Percentiles rank a stretch among this genome's conserved stretches.
phyloP scores from a whole-genome alignment of 2,888 invertebrate genomes.

The Caenorhabditis sp. region DNA sequence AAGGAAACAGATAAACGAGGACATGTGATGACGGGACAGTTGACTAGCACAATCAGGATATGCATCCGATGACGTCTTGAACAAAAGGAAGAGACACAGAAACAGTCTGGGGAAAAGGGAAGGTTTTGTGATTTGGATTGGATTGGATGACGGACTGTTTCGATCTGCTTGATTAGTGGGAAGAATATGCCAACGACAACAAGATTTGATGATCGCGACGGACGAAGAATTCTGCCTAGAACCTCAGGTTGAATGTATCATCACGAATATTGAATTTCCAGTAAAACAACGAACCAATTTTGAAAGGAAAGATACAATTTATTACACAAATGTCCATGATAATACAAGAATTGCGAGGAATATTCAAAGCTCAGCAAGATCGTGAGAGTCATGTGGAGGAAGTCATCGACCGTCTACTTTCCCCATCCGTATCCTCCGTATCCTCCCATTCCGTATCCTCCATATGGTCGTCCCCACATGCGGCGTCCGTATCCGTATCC shows the following conservation, averaged over 20 bases:
- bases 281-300: background rate
- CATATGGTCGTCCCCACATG: slow-evolving; percentile 32
- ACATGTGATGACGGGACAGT: background rate
- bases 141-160: no score
- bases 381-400: background rate
- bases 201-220: no score
- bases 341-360: background rate
- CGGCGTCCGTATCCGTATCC: slow-evolving; percentile 48
- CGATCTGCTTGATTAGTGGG: no score
- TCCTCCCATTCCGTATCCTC: slow-evolving; percentile 56
- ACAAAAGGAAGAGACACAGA: no score
- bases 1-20: background rate
- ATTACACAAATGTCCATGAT: background rate
- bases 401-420: slow-evolving; percentile 17
- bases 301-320: background rate
- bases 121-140: no score
- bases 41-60: no score
- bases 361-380: slow-evolving; percentile 8
- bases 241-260: no score
- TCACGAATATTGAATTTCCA: no score
- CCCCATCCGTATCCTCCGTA: slow-evolving; percentile 61
- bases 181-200: no score
- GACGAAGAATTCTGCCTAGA: no score
- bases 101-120: no score
- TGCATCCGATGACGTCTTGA: no score